Percentiles rank a stretch among this genome's conserved stretches.
These are phyloP conservation scores for Caenorhabditis sp. DNA, from an alignment of 2,888 invertebrate genomes.

Conservation along the genomic window DNA sequence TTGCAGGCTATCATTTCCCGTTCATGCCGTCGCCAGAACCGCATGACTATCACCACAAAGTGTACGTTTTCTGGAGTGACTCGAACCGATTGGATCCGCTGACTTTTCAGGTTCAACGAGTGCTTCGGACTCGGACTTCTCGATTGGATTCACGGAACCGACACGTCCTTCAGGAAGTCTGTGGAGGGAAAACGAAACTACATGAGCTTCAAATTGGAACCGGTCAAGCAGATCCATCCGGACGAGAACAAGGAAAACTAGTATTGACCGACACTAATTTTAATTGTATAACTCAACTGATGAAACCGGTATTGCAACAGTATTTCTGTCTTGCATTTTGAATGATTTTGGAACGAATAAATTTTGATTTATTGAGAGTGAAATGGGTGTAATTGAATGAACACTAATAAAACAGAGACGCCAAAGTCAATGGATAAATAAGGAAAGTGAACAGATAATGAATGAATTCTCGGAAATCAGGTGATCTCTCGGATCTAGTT, in stretches of 20 bases:
- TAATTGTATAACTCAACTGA: constrained; percentile 3
- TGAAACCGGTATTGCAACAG: constrained; percentile 9
- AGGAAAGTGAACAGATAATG: neutral
- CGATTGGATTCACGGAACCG: constrained; percentile 89
- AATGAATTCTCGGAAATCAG: neutral
- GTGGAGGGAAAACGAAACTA: constrained; percentile 85
- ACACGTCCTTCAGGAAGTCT: constrained; percentile 86
- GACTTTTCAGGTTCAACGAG: constrained; percentile 85
- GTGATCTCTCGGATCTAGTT: constrained; percentile 8
- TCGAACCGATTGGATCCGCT: neutral
- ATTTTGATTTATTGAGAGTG: neutral
- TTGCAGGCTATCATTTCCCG: constrained; percentile 86
- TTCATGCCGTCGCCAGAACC: constrained; percentile 90
- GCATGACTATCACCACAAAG: constrained; percentile 90
- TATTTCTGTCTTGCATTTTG: neutral
- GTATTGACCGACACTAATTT: neutral
- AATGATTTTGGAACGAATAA: neutral
- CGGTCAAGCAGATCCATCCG: constrained; percentile 79
- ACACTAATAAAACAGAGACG: neutral
- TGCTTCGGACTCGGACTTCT: constrained; percentile 88
- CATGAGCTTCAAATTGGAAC: constrained; percentile 79
- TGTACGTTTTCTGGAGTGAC: constrained; percentile 80
- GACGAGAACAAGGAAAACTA: constrained; percentile 62
- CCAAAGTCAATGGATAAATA: too few species aligned
- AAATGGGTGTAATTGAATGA: too few species aligned